Conservation (phyloP, 1,140 invertebrate species). For the Octopus bimaculoides region DNA sequence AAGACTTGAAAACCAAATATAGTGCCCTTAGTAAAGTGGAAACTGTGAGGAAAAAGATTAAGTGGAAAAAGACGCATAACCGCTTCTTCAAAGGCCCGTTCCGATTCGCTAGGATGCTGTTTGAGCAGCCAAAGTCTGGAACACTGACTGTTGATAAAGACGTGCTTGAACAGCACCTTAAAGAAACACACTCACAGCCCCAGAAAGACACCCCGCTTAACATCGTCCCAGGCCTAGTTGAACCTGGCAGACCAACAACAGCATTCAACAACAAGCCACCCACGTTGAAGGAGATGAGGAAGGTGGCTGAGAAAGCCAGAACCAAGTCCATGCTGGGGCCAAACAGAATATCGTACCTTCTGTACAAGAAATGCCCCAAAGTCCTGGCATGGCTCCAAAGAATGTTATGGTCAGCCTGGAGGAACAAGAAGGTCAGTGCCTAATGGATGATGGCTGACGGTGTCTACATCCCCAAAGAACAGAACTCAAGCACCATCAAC, state of each 20-base stretch:
- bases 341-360: slow-evolving; percentile 10
- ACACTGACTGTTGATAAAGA: neutral
- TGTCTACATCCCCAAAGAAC: slow-evolving; percentile 25
- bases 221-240: neutral
- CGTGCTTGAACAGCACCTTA: neutral
- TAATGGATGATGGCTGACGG: slow-evolving; percentile 23
- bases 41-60: neutral
- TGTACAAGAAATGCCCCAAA: slow-evolving; percentile 7
- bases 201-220: neutral
- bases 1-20: neutral
- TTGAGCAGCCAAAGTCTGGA: slow-evolving; percentile 4
- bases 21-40: neutral
- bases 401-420: slow-evolving; percentile 13
- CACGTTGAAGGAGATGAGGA: neutral
- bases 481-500: slow-evolving; percentile 16
- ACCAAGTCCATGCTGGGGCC: neutral
- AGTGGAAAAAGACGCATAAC: no score
- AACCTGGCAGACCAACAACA: neutral
- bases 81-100: no score
- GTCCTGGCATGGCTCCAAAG: neutral
- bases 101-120: neutral
- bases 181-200: neutral
- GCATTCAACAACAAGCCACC: neutral
- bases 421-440: slow-evolving; percentile 18
- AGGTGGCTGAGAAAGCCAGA: neutral